phyloP scores from a whole-genome alignment of 2,797 vertebrate genomes.

The Enteromius fasciolatus region DNA sequence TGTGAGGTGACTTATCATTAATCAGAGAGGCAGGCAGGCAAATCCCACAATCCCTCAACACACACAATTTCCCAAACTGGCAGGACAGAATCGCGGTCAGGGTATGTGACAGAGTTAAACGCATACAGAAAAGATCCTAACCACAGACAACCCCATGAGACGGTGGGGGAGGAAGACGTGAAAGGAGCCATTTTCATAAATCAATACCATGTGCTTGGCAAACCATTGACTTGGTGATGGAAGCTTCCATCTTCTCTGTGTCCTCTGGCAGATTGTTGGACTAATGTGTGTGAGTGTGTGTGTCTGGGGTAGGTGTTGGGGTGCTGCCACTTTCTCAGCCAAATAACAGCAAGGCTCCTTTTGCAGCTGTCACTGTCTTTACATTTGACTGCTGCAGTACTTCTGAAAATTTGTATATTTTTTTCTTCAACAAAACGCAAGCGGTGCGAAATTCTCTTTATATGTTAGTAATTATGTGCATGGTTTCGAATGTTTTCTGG shows the following conservation, averaged over 20 bases:
- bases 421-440: not conserved
- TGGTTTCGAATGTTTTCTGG: not conserved
- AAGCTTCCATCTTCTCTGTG: slow-evolving; percentile 49
- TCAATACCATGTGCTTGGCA: slow-evolving; percentile 66
- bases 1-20: slow-evolving; percentile 58
- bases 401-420: not conserved
- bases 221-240: slow-evolving; percentile 48
- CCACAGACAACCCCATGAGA: slow-evolving; percentile 63
- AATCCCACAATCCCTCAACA: slow-evolving; percentile 58
- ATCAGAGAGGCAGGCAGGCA: slow-evolving; percentile 51
- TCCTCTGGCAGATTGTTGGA: slow-evolving; percentile 57
- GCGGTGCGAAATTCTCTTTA: not conserved
- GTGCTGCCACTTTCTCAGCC: slow-evolving; percentile 55
- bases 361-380: slow-evolving; percentile 56
- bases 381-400: slow-evolving; percentile 13
- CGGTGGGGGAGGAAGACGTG: slow-evolving; percentile 42
- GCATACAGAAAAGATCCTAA: slow-evolving; percentile 60
- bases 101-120: slow-evolving; percentile 64
- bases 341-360: slow-evolving; percentile 58
- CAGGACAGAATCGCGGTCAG: slow-evolving; percentile 46
- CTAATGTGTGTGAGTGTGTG: slow-evolving; percentile 29
- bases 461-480: not conserved
- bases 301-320: slow-evolving; percentile 9
- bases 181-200: slow-evolving; percentile 71
- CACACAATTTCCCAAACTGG: slow-evolving; percentile 56